These are phyloP conservation scores for Amniataba percoides DNA, from an alignment of 2,797 vertebrate species.

Conservation along the genomic window DNA sequence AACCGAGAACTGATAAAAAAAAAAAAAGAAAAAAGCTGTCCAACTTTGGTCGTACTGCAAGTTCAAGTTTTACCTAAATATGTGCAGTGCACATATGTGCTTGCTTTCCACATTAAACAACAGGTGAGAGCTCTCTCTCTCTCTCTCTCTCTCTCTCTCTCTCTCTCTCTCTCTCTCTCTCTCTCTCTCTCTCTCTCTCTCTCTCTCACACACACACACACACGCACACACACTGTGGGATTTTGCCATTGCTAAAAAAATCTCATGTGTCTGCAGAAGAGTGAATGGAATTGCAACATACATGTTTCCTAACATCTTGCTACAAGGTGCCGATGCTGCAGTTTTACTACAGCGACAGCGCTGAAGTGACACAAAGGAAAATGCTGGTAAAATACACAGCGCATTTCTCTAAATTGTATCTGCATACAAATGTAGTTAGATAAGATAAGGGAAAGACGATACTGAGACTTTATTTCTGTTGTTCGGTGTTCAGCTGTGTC, in stretches of 20 bases:
- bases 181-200: too few species aligned
- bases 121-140: too few species aligned
- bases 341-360: not conserved
- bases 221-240: not conserved
- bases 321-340: not conserved
- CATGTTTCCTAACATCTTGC: slow-evolving; percentile 9
- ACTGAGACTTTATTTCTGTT: not conserved
- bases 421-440: not conserved
- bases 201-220: too few species aligned
- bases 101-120: slow-evolving; percentile 3
- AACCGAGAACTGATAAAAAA: not conserved
- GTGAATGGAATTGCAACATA: slow-evolving; percentile 19
- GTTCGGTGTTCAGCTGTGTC: slow-evolving; percentile 1
- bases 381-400: slow-evolving; percentile 4
- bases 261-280: not conserved
- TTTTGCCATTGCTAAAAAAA: slow-evolving; percentile 4
- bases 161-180: too few species aligned
- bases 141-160: too few species aligned
- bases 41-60: not conserved
- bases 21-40: too few species aligned
- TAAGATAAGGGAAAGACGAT: not conserved
- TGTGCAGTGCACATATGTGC: not conserved
- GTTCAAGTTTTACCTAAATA: slow-evolving; percentile 11
- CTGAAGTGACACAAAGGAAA: not conserved
- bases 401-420: not conserved